phyloP scores from a whole-genome alignment of 2,797 vertebrate genomes.

The Danio choprae region DNA sequence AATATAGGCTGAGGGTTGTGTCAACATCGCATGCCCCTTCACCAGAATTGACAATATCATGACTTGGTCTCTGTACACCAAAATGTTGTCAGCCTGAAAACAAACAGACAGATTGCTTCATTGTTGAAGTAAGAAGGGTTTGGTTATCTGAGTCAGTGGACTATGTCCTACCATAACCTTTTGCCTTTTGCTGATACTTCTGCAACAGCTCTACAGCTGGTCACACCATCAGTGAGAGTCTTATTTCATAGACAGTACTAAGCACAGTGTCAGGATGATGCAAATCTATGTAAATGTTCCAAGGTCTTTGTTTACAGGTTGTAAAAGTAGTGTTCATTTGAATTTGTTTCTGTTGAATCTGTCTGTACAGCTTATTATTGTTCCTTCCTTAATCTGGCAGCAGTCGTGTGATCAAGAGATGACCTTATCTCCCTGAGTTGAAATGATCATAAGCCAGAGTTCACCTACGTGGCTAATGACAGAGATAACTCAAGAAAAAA shows the following conservation, averaged over 20 bases:
- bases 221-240: not conserved
- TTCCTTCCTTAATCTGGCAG: not conserved
- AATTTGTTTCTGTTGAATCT: not conserved
- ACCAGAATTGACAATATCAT: not conserved
- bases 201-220: not conserved
- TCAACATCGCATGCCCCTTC: constrained; percentile 7
- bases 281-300: constrained; percentile 9
- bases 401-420: not conserved
- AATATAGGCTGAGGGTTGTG: not conserved
- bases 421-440: not conserved
- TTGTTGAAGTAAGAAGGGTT: not conserved
- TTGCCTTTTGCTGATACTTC: not conserved
- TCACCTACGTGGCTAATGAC: not conserved
- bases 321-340: not conserved
- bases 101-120: constrained; percentile 12
- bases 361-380: not conserved
- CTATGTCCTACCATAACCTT: constrained; percentile 30
- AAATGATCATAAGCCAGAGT: not conserved
- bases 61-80: not conserved
- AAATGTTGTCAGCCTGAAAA: constrained; percentile 28
- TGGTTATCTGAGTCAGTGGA: constrained; percentile 8
- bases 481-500: not conserved
- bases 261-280: not conserved
- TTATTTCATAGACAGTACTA: not conserved
- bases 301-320: not conserved